Evolutionary conservation across 2,888 invertebrate genomes (phyloP).

Genomic region (Platerodrilus igneus): DNA sequence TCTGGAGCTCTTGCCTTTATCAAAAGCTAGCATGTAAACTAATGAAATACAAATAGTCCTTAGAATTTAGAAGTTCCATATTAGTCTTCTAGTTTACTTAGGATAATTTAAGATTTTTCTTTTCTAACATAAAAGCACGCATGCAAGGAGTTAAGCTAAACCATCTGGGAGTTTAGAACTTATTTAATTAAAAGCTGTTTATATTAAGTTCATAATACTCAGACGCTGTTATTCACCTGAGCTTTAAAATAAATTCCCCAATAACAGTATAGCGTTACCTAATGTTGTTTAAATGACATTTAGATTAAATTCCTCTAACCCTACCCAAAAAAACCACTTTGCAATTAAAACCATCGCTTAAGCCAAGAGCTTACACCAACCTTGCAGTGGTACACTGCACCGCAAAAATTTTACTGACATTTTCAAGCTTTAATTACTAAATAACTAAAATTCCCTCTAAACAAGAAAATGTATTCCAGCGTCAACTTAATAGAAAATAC

Average conservation of each 20-base stretch:
- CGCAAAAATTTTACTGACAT: slow-evolving; percentile 14
- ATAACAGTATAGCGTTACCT: slow-evolving; percentile 25
- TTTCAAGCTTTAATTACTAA: too few relatives aligned
- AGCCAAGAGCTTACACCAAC: slow-evolving; percentile 21
- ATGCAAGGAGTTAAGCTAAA: slow-evolving; percentile 1
- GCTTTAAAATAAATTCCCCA: slow-evolving; percentile 24
- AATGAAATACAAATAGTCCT: slow-evolving; percentile 20
- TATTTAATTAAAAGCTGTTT: slow-evolving; percentile 21
- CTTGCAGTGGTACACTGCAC: slow-evolving; percentile 19
- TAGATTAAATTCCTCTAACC: slow-evolving; percentile 42
- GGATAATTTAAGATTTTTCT: too few relatives aligned
- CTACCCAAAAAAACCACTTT: slow-evolving; percentile 33
- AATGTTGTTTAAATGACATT: slow-evolving; percentile 42
- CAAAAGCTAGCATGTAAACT: slow-evolving; percentile 16
- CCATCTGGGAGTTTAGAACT: not conserved
- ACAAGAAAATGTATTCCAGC: too few relatives aligned
- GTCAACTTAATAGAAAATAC: too few relatives aligned
- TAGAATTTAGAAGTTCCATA: slow-evolving; percentile 1
- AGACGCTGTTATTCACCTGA: slow-evolving; percentile 22
- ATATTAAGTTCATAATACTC: slow-evolving; percentile 19
- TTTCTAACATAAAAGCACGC: too few relatives aligned
- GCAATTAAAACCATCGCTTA: slow-evolving; percentile 33
- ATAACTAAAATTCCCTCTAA: too few relatives aligned
- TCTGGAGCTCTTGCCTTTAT: slow-evolving; percentile 15
- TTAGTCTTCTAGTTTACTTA: too few relatives aligned